Conservation (phyloP, 2,113 vertebrate genomes). For the Thunnus maccoyii region DNA sequence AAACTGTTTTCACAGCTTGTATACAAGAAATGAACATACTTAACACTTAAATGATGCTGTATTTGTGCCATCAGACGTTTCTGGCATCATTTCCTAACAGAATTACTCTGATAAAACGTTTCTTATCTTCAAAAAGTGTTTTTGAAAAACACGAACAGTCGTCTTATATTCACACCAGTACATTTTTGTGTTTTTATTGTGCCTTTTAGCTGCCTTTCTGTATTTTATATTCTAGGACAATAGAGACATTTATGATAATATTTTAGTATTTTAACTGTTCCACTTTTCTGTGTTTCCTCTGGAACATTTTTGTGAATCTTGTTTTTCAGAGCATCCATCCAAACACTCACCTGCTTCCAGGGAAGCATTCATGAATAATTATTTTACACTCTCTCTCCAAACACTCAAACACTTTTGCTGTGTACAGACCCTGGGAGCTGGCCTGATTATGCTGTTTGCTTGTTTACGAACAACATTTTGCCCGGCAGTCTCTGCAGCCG, state of each 20-base stretch:
- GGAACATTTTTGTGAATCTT: slow-evolving; percentile 21
- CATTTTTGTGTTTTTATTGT: background rate
- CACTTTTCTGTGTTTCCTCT: background rate
- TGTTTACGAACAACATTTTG: slow-evolving; percentile 62
- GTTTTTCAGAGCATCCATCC: slow-evolving; percentile 16
- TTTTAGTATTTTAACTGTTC: slow-evolving; percentile 7
- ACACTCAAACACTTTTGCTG: slow-evolving; percentile 24
- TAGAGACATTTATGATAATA: background rate
- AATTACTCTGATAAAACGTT: too few relatives aligned
- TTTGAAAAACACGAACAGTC: background rate
- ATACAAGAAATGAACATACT: too few relatives aligned
- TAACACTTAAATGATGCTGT: too few relatives aligned
- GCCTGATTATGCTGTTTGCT: slow-evolving; percentile 63
- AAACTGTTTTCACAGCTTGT: too few relatives aligned
- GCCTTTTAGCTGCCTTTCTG: background rate
- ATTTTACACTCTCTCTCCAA: slow-evolving; percentile 50
- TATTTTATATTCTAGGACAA: background rate
- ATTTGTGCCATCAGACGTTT: too few relatives aligned
- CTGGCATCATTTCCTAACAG: too few relatives aligned
- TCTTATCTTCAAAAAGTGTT: too few relatives aligned
- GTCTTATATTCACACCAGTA: background rate
- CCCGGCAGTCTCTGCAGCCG: slow-evolving; percentile 50
- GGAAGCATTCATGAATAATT: slow-evolving; percentile 52
- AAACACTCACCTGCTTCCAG: slow-evolving; percentile 51
- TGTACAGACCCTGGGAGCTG: slow-evolving; percentile 42